Evolutionary conservation across 2,888 invertebrate genomes (phyloP).

Genomic region (Folsomia candida): DNA sequence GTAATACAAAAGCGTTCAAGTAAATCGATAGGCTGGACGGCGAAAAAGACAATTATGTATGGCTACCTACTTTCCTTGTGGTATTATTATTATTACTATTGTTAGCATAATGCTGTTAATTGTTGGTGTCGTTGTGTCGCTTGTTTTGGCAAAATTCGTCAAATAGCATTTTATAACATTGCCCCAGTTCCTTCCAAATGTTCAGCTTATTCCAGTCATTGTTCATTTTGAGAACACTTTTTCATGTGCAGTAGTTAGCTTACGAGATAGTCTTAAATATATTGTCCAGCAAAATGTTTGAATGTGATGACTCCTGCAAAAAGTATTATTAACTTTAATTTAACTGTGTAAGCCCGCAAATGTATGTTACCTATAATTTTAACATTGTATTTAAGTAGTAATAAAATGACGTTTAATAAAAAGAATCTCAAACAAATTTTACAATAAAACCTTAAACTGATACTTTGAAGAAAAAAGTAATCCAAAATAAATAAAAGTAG

Average conservation of each 20-base stretch:
- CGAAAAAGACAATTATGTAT: too few relatives aligned
- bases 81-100: too few relatives aligned
- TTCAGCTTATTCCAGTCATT: constrained; percentile 2
- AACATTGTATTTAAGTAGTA: not conserved
- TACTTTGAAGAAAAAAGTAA: too few relatives aligned
- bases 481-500: not conserved
- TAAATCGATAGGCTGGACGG: too few relatives aligned
- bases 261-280: not conserved
- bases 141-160: not conserved
- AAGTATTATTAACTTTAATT: constrained; percentile 6
- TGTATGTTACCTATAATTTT: constrained; percentile 5
- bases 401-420: not conserved
- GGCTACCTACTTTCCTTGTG: too few relatives aligned
- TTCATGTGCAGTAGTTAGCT: not conserved
- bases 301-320: constrained; percentile 2
- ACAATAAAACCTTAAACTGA: too few relatives aligned
- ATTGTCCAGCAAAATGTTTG: not conserved
- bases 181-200: not conserved
- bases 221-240: not conserved
- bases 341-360: not conserved
- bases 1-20: too few relatives aligned
- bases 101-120: too few relatives aligned
- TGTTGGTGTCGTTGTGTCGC: too few relatives aligned
- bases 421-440: not conserved
- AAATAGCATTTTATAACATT: not conserved